These are phyloP conservation scores for Mantis religiosa DNA, from an alignment of 2,888 invertebrate species.

Conservation along the genomic window DNA sequence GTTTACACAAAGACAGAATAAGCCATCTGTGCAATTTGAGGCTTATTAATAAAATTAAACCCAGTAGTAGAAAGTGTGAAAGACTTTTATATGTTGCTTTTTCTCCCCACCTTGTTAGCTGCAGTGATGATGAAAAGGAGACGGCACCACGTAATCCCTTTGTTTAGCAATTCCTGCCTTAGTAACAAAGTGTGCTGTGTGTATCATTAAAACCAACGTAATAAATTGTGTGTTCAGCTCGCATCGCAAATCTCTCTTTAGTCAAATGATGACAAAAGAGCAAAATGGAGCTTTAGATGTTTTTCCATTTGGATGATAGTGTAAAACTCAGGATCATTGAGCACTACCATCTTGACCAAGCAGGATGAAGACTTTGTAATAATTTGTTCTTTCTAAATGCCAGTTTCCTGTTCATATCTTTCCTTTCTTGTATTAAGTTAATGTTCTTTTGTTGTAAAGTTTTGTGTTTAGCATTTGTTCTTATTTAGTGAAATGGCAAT, in stretches of 20 bases:
- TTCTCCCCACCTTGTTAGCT: neutral
- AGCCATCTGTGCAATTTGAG: neutral
- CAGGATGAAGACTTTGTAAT: neutral
- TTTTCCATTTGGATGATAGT: neutral
- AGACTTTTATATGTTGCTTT: neutral
- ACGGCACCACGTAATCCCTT: neutral
- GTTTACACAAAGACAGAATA: neutral
- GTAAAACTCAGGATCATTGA: neutral
- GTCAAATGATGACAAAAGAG: neutral
- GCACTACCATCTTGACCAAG: neutral
- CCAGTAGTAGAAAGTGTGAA: neutral
- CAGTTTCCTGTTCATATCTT: neutral
- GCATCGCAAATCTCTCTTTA: conserved; percentile 9
- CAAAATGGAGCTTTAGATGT: conserved; percentile 11
- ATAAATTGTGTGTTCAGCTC: conserved; percentile 14
- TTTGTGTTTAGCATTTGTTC: neutral
- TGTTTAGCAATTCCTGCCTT: neutral
- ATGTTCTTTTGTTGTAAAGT: neutral
- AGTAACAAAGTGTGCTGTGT: neutral
- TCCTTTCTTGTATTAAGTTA: neutral
- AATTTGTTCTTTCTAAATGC: neutral
- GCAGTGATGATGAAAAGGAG: neutral
- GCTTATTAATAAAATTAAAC: neutral
- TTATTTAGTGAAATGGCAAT: neutral
- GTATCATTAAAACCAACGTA: neutral